Evolutionary conservation across 2,797 vertebrate species (phyloP), one percentile per base, ranked within the genome.

Genomic region (Petrocephalus schoutedeni): DNA sequence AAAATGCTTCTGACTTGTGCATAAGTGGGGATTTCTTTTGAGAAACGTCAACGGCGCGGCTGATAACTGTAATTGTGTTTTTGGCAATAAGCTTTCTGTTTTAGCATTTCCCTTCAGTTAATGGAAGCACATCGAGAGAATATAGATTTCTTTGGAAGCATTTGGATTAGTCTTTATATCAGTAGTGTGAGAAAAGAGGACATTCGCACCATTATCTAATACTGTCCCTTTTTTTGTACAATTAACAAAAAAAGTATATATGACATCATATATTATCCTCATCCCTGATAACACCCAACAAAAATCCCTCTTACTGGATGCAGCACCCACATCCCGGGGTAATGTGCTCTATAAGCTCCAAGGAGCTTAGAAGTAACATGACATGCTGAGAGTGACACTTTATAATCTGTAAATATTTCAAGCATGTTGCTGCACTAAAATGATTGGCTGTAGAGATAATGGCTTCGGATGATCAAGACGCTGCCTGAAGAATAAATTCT

Each of bases 341-440:
- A 67, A 67, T 32, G 14, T 32, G 64, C 28, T 32, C 12, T 23
- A 67, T 67, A 67, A 67, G 64, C 61, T 32, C 28, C 61, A 64
- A 64, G 3, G 61, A 64, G 23, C 64, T 67, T 67, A 67, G 28
- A 67, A 67, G 64, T 32, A 67, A 32, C 28, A 67, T 67, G 64
- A 32, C 61, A 67, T 67, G 61, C 61, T 67, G 61, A 67, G 61
- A 67, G 61, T 28, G 61, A 67, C 64, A 67, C 64, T 67, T 67
- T 67, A 67, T 67, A 67, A 67, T 67, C 64, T 67, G 64, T 67
- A 67, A 67, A 67, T 67, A 67, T 67, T 67, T 67, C 64, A 67
- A 67, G 64, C 64, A 28, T 67, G 64, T 14, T 28, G 23, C 14
- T 67, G 64, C 28, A 67, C 64, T 67, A 32, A 67, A 67, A 67